Conservation (phyloP, 2,113 vertebrate genomes). For the Taurulus bubalis region DNA sequence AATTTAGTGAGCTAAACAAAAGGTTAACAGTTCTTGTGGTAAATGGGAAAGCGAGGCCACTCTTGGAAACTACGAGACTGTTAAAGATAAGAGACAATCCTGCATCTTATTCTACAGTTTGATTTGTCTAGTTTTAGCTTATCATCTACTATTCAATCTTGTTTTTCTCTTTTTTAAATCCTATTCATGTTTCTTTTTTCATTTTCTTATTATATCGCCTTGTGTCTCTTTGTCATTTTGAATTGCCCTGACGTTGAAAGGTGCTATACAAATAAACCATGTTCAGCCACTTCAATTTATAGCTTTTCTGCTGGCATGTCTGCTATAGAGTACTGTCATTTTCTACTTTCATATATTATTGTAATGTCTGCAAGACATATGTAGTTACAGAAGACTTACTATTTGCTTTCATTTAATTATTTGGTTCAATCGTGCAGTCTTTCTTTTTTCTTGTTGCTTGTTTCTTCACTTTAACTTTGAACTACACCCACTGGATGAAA, state of each 20-base stretch:
- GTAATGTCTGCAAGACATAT: not conserved
- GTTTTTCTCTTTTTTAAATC: not conserved
- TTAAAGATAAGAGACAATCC: conserved; percentile 49
- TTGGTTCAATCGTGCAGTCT: too few relatives aligned
- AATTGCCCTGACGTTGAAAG: not conserved
- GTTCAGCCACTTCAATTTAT: conserved; percentile 11
- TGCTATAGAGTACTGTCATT: not conserved
- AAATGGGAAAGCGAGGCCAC: conserved; percentile 50
- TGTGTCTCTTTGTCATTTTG: not conserved
- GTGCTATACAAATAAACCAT: not conserved
- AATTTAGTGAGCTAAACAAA: conserved; percentile 67
- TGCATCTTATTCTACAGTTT: conserved; percentile 22
- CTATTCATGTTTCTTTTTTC: not conserved
- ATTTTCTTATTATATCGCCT: not conserved
- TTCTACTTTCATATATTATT: not conserved
- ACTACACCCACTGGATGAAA: not conserved
- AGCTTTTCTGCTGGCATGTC: not conserved
- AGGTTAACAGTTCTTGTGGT: conserved; percentile 55
- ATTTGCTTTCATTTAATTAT: not conserved
- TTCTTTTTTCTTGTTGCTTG: not conserved
- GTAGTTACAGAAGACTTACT: not conserved
- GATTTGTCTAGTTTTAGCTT: not conserved
- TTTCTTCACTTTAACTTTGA: not conserved
- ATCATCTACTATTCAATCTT: not conserved
- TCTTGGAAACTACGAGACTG: conserved; percentile 22